Conservation (phyloP, 2,888 invertebrate genomes). For the Neoitamus cyanurus region DNA sequence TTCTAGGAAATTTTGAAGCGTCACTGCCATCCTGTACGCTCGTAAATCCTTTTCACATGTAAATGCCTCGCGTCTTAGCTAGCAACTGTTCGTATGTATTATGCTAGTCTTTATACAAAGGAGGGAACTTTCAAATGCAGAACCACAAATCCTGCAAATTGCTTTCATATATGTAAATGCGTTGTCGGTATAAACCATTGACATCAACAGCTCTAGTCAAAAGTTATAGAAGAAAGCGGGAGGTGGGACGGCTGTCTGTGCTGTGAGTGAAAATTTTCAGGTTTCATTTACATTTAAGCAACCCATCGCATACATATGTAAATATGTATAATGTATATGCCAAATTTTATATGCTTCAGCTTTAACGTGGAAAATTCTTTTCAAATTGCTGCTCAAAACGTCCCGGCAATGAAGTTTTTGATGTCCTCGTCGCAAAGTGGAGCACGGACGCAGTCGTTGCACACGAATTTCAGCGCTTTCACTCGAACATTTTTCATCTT, state of each 20-base stretch:
- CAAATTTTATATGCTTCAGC: background rate
- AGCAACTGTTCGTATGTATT: conserved; percentile 17
- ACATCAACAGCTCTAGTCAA: conserved; percentile 24
- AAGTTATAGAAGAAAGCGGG: conserved; percentile 10
- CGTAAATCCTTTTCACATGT: conserved; percentile 44
- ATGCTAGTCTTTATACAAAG: background rate
- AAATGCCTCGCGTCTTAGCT: conserved; percentile 1
- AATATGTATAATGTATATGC: background rate
- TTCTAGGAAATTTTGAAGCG: conserved; percentile 36
- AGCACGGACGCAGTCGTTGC: background rate
- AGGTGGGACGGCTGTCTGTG: background rate
- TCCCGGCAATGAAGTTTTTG: background rate
- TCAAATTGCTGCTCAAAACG: background rate
- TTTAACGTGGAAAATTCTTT: background rate
- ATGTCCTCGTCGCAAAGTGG: background rate
- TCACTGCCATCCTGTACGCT: conserved; percentile 21
- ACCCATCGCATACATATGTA: background rate
- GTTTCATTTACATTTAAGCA: conserved; percentile 10
- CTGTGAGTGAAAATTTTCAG: conserved; percentile 13
- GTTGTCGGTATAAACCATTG: conserved; percentile 31
- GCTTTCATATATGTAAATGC: conserved; percentile 41
- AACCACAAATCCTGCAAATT: conserved; percentile 44
- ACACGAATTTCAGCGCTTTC: background rate
- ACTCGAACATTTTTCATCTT: background rate
- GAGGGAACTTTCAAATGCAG: conserved; percentile 33